Evolutionary conservation across 2,888 invertebrate genomes (phyloP).

Genomic region (Temnothorax rugatulus): DNA sequence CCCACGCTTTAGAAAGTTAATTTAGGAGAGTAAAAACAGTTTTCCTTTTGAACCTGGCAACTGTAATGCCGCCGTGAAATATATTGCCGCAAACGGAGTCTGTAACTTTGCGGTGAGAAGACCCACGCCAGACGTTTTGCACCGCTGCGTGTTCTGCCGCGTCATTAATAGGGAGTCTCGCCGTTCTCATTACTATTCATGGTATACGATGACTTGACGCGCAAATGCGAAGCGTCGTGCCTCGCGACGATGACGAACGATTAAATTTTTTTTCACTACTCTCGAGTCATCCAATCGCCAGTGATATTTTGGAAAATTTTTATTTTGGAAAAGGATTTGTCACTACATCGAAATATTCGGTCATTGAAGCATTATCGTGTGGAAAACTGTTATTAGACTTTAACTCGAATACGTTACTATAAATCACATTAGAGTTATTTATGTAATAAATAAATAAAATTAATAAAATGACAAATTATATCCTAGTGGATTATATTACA

Average conservation of each 20-base stretch:
- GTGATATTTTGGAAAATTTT: neutral
- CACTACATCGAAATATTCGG: neutral
- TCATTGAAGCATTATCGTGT: neutral
- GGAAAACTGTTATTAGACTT: neutral
- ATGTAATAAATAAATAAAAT: neutral
- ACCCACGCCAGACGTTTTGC: constrained; percentile 38
- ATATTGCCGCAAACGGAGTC: constrained; percentile 15
- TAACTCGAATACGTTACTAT: neutral
- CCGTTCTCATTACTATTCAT: constrained; percentile 48
- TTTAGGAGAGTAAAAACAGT: neutral
- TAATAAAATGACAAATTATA: constrained; percentile 1
- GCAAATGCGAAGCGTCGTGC: neutral
- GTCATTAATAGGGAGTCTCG: constrained; percentile 43
- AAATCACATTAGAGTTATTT: neutral
- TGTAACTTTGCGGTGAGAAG: constrained; percentile 35
- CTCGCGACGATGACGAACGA: neutral
- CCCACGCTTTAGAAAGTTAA: constrained; percentile 20
- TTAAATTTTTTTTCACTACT: neutral
- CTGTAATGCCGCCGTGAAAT: constrained; percentile 22
- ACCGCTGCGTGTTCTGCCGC: constrained; percentile 13
- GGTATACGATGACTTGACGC: constrained; percentile 27
- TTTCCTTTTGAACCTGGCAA: constrained; percentile 31
- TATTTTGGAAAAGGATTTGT: neutral
- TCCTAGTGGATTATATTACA: neutral
- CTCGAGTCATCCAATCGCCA: neutral